Evolutionary conservation across 2,797 vertebrate species (phyloP), one percentile per base, ranked within the genome.

Genomic region (Chloroceryle amazona): DNA sequence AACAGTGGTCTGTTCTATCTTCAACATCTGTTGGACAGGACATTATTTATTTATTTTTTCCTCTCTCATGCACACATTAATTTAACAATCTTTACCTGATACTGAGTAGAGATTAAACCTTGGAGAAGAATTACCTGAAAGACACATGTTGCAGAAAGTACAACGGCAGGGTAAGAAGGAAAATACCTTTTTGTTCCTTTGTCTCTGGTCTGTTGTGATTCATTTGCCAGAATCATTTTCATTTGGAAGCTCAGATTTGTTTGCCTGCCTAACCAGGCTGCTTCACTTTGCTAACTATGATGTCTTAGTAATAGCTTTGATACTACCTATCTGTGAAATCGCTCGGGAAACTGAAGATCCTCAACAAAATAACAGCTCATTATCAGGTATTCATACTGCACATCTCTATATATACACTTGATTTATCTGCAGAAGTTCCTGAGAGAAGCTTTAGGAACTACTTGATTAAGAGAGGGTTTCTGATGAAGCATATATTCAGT

Each of bases 181-280:
- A 74, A 67, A 63, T 31, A 23, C 1, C 2, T 11, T 20, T 78
- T 63, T 33, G 6, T 79, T 33, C 3, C 17, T 75, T 71, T 19
- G 3, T 39, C 20, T 83, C 35, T 74, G 8, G 5, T 61, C 44
- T 54, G 6, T 18, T 31, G 15, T 20, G 25, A 18, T 44, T 65
- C 3, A 1, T 65, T 89, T 89, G 25, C 6, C 44, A 44, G 13
- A n/a, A 13, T 5, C 0, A 0, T 19, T 86, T 93, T 81, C 4
- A 18, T 54, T 54, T 61, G n/a, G 57, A 84, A 90, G 25, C 3
- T 81, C 17, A 47, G 6, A 47, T 60, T 62, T 41, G 3, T 60
- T 73, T 67, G 1, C 16, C 31, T 73, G 11, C 47, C 76, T 73
- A 44, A 88, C 12, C 22, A 29, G 47, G 8, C 58, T 67, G 25